Evolutionary conservation across 2,797 vertebrate species (phyloP).

Genomic region (Anguilla pacifica): DNA sequence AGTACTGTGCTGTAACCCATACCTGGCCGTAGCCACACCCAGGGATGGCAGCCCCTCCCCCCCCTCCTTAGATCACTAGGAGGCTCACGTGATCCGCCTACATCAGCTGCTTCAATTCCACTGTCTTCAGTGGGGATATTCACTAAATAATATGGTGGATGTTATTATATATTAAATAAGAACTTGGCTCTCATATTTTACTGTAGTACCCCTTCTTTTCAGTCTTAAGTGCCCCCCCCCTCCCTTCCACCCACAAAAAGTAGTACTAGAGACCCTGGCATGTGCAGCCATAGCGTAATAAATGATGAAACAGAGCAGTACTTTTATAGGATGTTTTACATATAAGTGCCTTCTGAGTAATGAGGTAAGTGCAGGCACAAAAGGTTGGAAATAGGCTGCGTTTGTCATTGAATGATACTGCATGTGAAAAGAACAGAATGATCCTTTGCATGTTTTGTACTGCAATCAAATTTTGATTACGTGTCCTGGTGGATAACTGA

Average conservation of each 20-base stretch:
- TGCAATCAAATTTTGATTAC: slow-evolving; percentile 32
- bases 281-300: neutral
- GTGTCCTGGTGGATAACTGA: slow-evolving; percentile 10
- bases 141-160: neutral
- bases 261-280: neutral
- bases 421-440: slow-evolving; percentile 25
- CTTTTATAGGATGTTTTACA: neutral
- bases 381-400: neutral
- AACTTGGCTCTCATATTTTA: neutral
- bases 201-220: too few relatives aligned
- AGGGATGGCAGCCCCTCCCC: too few relatives aligned
- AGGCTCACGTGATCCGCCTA: neutral
- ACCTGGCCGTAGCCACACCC: neutral
- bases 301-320: neutral
- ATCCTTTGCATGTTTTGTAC: slow-evolving; percentile 48
- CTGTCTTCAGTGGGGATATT: neutral
- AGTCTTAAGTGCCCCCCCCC: neutral
- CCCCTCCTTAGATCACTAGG: neutral
- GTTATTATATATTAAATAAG: neutral
- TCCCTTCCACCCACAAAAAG: neutral
- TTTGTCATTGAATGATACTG: neutral
- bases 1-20: neutral
- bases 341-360: neutral
- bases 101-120: neutral
- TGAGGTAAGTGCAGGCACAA: neutral